Base-by-base conservation (phyloP, 2,797 vertebrate genomes). In the Takifugu ocellatus region DNA sequence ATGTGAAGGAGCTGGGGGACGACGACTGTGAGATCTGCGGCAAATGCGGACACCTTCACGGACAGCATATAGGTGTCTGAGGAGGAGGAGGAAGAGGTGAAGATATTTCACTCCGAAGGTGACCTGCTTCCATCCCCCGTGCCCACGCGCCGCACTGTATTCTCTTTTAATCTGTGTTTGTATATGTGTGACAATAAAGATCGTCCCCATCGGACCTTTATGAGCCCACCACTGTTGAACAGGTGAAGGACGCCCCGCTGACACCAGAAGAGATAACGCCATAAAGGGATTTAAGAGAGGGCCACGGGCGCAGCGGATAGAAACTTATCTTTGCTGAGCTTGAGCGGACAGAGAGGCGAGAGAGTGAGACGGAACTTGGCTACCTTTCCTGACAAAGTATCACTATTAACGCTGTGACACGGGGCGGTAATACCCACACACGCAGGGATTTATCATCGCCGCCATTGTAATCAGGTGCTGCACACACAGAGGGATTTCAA, bases 231-330 rank as follows among this genome's bases (percentile, higher is more conserved):
- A 62, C 70, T 81, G 80, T 77, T 74, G 72, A 78, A 81, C 81
- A 83, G 87, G 84, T 88, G 85, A 91, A 87, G 87, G 87, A 89
- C 85, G 80, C 82, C 68, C 58, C 55, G 57, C 78, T 79, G 84
- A 87, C 81, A 81, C 72, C 25, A 46, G 77, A n/a, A 78, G 78
- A 75, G 84, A 90, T 87, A 87, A 87, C 47, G 39, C 78, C 71
- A 82, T 82, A 83, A 87, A 87, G 72, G 83, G 86, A 86, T 89
- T 88, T 87, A 63, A 84, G 77, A 84, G 72, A 68, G 66, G 56
- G 78, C 83, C 79, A 78, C 70, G 53, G 82, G 84, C 73, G 78
- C 71, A 83, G 83, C 84, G 50, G 78, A 87, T 83, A 86, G 80
- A 71, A 87, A 88, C 77, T 78, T 87, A 89, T 87, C 86, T 84